Conservation (phyloP, 1,140 invertebrate species). For the Caligus rogercresseyi region DNA sequence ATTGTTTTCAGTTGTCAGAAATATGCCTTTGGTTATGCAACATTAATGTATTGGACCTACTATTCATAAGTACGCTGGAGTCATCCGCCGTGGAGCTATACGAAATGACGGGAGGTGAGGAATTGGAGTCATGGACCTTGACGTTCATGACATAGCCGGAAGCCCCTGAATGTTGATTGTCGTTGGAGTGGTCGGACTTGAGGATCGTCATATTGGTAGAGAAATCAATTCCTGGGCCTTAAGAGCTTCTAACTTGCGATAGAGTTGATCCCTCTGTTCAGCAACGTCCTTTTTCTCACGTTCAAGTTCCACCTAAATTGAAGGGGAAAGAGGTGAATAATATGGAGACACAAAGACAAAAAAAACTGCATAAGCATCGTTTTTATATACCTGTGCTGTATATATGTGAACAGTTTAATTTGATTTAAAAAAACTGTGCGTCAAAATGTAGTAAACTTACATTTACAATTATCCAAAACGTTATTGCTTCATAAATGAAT, state of each 20-base stretch:
- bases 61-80: not conserved
- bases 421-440: no score
- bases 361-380: no score
- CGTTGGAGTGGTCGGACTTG: constrained; percentile 2
- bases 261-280: constrained; percentile 67
- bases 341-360: no score
- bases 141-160: constrained; percentile 27
- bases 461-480: no score
- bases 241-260: constrained; percentile 56
- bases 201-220: constrained; percentile 27
- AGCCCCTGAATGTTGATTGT: constrained; percentile 20
- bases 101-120: not conserved
- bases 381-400: no score
- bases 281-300: constrained; percentile 59
- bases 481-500: no score
- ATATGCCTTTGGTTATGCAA: no score
- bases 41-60: not conserved
- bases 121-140: constrained; percentile 18
- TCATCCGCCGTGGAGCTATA: not conserved
- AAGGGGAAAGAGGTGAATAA: not conserved
- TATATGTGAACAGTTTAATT: no score
- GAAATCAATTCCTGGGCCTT: constrained; percentile 47
- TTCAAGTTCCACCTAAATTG: constrained; percentile 41
- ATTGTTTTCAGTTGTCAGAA: no score
- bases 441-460: no score